phyloP scores from a whole-genome alignment of 2,113 vertebrate genomes.

The Myotis lucifugus region DNA sequence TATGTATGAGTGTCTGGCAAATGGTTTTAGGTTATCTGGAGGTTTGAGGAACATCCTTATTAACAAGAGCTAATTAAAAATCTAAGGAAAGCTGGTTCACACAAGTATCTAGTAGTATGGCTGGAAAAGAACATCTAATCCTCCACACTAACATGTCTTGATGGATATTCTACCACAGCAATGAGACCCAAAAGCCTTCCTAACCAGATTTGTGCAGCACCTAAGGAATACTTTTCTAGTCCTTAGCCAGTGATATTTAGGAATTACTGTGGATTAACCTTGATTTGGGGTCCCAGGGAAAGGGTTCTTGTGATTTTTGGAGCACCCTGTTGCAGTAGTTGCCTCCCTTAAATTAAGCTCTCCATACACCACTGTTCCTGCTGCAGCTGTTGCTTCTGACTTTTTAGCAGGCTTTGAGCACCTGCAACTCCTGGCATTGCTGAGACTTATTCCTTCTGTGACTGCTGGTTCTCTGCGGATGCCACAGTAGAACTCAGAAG shows the following conservation, averaged over 20 bases:
- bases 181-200: background rate
- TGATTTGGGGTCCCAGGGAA: background rate
- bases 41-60: background rate
- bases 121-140: background rate
- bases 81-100: background rate
- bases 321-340: background rate
- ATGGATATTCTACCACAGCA: background rate
- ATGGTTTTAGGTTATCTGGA: background rate
- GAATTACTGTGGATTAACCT: slow-evolving; percentile 30
- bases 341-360: background rate
- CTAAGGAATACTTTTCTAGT: background rate
- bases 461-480: slow-evolving; percentile 44
- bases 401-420: slow-evolving; percentile 47
- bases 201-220: background rate
- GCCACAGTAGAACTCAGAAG: slow-evolving; percentile 31
- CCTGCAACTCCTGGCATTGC: slow-evolving; percentile 46
- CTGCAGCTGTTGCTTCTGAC: slow-evolving; percentile 44
- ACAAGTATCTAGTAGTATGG: background rate
- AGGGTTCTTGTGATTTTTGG: background rate
- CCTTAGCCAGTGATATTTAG: background rate
- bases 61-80: background rate
- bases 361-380: slow-evolving; percentile 59
- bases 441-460: slow-evolving; percentile 59
- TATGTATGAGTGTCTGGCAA: background rate
- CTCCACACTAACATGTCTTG: background rate